Evolutionary conservation across 2,113 vertebrate genomes (phyloP), one percentile per base, ranked within the genome.

Genomic region (Chaetops frenatus): DNA sequence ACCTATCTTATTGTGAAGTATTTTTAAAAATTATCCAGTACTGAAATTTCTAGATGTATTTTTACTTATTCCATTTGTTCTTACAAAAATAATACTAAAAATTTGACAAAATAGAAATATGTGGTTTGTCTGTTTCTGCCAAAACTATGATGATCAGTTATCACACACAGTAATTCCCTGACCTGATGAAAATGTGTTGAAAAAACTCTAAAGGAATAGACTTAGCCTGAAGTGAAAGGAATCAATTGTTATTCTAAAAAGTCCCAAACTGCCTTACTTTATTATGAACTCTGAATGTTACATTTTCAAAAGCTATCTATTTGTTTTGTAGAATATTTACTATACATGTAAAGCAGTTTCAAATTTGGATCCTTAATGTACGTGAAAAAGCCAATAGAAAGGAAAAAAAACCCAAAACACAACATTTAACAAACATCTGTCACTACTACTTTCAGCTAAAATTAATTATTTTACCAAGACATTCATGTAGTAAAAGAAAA

Each of bases 361-460:
- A 79, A 54, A 58, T 0, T 3, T 20, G 5, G 12, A 44, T 80
- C 22, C 15, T 64, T 69, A 93, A 60, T 53, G 7, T 4, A 5
- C 45, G 12, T 40, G 7, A 17, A 76, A 92, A 69, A 76, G 4
- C 8, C 23, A 72, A 60, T 2, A 51, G 11, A 50, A 74, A 9
- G 8, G 6, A 3, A 80, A 45, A 16, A 33, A 47, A 31, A 9
- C 1, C 1, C 2, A 7, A 79, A 71, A 4, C 11, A n/a, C 4
- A 40, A 53, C 56, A 47, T 12, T 7, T 27, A 72, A 18, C 7
- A 35, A 86, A 38, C 2, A 42, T 22, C 13, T 73, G 22, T 16
- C 17, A n/a, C 22, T 48, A 42, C 23, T 61, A 61, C 9, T 71
- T 79, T 79, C 38, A 29, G 23, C 38, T 91, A 70, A 61, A 71